These are phyloP conservation scores for Apodemia mormo DNA, from an alignment of 2,888 invertebrate species.

Conservation along the genomic window DNA sequence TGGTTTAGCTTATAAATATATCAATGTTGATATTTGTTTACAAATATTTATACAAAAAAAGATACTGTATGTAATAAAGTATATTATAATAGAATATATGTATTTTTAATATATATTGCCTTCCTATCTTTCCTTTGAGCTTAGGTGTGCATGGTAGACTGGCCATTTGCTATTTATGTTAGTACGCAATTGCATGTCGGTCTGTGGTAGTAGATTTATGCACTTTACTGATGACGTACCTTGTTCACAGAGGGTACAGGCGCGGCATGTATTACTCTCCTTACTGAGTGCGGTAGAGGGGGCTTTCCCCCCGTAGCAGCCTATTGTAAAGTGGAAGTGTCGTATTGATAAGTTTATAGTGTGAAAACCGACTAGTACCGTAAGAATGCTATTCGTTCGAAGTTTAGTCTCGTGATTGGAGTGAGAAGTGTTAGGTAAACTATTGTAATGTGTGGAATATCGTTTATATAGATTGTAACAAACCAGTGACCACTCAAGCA, in stretches of 20 bases:
- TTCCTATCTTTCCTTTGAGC: slow-evolving; percentile 38
- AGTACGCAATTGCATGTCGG: slow-evolving; percentile 21
- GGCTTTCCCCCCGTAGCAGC: slow-evolving; percentile 43
- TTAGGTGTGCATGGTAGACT: slow-evolving; percentile 39
- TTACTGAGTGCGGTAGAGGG: slow-evolving; percentile 82
- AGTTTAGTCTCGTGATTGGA: slow-evolving; percentile 22
- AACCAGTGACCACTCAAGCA: too few species aligned
- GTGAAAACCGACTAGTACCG: slow-evolving; percentile 30
- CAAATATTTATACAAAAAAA: slow-evolving; percentile 62
- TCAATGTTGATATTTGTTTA: slow-evolving; percentile 32
- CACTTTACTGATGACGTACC: slow-evolving; percentile 52
- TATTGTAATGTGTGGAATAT: not conserved
- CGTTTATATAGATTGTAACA: too few species aligned
- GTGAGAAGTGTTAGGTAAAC: slow-evolving; percentile 11
- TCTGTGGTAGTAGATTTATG: slow-evolving; percentile 33
- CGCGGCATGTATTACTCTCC: slow-evolving; percentile 86
- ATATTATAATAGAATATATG: slow-evolving; percentile 56
- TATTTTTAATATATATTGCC: slow-evolving; percentile 65
- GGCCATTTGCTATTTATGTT: slow-evolving; percentile 10
- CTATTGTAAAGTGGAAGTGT: slow-evolving; percentile 39
- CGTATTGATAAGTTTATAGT: slow-evolving; percentile 40
- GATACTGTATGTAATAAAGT: slow-evolving; percentile 65
- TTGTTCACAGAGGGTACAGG: slow-evolving; percentile 85
- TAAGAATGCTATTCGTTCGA: slow-evolving; percentile 20
- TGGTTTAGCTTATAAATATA: slow-evolving; percentile 8